Base-by-base conservation (phyloP, 2,797 vertebrate species). In the Syngnathus rostellatus region DNA sequence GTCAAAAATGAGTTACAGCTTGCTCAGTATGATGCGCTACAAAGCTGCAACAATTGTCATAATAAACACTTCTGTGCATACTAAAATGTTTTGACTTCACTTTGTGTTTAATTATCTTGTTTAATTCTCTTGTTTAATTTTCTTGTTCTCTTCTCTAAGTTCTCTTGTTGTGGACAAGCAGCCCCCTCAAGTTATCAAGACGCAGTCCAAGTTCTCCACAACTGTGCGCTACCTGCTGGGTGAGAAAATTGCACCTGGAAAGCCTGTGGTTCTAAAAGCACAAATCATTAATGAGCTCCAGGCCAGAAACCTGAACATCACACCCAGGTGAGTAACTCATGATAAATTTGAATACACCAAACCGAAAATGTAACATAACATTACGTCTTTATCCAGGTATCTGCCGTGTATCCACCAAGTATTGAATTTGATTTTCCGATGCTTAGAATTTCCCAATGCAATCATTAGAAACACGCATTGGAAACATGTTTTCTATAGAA, bases 131-230 rank as follows among this genome's bases (percentile, higher is more conserved):
- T 31, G 31, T 31, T 31, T 31, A 31, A 31, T 31, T 31, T 0
- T 31, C 31, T 31, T 31, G 31, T 31, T 31, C 31, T 53, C 37
- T 62, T 5, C 61, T 39, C 62, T 71, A 73, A 99, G 97, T 80
- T 95, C 94, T 63, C 92, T 98, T 64, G 73, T 99, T 55, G 94
- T 98, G 73, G 96, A 98, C 68, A 96, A 93, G 81, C 96, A 98
- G 79, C 96, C 97, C 0, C 96, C 95, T 0, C 97, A 98, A 79
- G 96, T 99, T 80, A 92, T 99, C 72, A 99, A 98, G 87, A 99
- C 97, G n/a, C 96, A 98, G 80, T 97, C 95, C 66, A 98, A 97
- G 86, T 99, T 98, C 83, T 94, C 94, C 81, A 93, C 94, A 0
- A 93, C 90, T 0, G 88, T 97, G n/a, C 90, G 94, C 69, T 96